Percentiles rank a stretch among this genome's conserved stretches.
Conservation (phyloP, 2,888 invertebrate genomes). For the Monoplex corrugatus region DNA sequence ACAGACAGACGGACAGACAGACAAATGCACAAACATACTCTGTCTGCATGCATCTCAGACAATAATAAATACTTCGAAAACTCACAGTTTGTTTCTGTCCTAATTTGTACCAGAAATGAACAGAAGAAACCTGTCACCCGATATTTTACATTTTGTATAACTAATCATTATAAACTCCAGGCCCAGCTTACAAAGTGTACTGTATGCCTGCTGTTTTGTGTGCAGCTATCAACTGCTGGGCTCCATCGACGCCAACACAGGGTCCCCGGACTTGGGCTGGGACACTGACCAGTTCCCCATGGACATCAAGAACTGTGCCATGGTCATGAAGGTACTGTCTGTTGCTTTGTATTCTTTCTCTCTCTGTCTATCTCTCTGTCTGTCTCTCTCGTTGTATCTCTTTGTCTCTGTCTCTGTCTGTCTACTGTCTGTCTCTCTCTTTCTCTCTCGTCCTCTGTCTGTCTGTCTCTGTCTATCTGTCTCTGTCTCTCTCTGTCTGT, state of each 20-base stretch:
- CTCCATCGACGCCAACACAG: conserved; percentile 84
- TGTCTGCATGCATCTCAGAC: too few relatives aligned
- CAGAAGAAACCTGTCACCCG: too few relatives aligned
- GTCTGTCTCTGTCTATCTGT: background rate
- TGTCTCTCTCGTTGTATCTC: background rate
- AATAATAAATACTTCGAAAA: too few relatives aligned
- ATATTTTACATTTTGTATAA: background rate
- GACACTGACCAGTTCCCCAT: conserved; percentile 84
- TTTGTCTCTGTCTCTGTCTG: background rate
- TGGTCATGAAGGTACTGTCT: conserved; percentile 84
- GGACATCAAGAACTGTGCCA: conserved; percentile 83
- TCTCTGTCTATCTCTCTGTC: background rate
- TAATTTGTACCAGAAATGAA: too few relatives aligned
- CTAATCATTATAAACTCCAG: too few relatives aligned
- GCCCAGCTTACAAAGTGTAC: too few relatives aligned
- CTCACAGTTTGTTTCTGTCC: too few relatives aligned
- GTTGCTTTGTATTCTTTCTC: background rate
- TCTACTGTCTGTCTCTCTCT: background rate
- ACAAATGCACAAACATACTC: background rate
- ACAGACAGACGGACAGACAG: background rate
- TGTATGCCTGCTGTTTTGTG: too few relatives aligned
- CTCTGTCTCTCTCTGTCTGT: background rate
- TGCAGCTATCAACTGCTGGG: conserved; percentile 85
- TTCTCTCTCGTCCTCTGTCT: background rate
- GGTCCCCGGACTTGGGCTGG: conserved; percentile 83